Conservation (phyloP, 2,797 vertebrate genomes). For the Pogoniulus pusillus region DNA sequence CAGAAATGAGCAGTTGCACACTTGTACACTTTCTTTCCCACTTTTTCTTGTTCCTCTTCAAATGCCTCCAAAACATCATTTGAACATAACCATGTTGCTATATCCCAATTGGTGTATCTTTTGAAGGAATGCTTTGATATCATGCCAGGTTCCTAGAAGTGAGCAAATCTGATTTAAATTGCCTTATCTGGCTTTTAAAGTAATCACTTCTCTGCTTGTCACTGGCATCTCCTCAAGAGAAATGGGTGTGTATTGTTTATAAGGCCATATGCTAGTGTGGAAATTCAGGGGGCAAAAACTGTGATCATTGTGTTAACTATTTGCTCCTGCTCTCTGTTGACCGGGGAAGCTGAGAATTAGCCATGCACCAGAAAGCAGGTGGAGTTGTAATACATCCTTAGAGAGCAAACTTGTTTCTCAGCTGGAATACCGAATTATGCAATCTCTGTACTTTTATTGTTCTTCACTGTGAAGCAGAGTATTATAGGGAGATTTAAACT, state of each 20-base stretch:
- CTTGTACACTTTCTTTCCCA: neutral
- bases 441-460: neutral
- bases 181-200: neutral
- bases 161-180: neutral
- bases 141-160: neutral
- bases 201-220: neutral
- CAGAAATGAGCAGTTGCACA: constrained; percentile 6
- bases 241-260: too few species aligned
- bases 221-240: too few species aligned
- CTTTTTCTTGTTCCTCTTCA: neutral
- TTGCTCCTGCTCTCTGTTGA: neutral
- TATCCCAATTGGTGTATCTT: neutral
- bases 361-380: constrained; percentile 28
- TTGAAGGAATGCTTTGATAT: neutral
- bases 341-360: neutral
- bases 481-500: constrained; percentile 10
- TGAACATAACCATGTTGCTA: constrained; percentile 6
- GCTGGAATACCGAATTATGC: constrained; percentile 24
- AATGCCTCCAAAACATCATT: neutral
- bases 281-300: neutral
- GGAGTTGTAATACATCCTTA: constrained; percentile 23
- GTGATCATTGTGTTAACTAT: neutral
- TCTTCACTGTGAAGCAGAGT: neutral
- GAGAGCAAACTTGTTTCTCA: constrained; percentile 42
- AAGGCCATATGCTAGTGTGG: neutral